Percentiles rank a stretch among this genome's conserved stretches.
Evolutionary conservation across 2,113 vertebrate genomes (phyloP).

Genomic region (Aphelocoma coerulescens): DNA sequence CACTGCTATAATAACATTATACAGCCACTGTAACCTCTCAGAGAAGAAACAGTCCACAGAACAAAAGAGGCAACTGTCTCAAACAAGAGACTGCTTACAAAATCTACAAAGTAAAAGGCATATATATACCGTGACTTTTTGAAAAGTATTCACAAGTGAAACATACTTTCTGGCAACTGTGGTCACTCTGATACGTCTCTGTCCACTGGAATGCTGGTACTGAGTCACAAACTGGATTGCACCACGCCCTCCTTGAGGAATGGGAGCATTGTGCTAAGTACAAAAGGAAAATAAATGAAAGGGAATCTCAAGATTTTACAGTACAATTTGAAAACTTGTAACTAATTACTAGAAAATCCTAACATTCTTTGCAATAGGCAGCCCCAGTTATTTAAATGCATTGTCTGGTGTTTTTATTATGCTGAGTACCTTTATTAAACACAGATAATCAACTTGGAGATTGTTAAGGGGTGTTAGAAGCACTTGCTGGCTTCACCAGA

Average conservation of each 20-base stretch:
- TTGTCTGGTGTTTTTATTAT: background rate
- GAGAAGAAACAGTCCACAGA: background rate
- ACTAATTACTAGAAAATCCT: background rate
- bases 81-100: background rate
- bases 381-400: background rate
- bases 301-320: background rate
- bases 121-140: background rate
- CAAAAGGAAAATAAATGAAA: background rate
- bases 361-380: background rate
- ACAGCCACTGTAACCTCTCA: background rate
- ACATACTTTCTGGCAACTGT: constrained; percentile 89
- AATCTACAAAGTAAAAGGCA: background rate
- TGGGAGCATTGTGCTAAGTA: constrained; percentile 87
- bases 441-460: background rate
- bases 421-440: background rate
- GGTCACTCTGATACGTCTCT: constrained; percentile 86
- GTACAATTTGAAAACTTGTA: background rate
- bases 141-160: background rate
- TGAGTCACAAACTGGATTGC: constrained; percentile 90
- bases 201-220: constrained; percentile 90
- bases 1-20: background rate
- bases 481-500: background rate
- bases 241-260: constrained; percentile 89
- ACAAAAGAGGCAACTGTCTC: background rate
- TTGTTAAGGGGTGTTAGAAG: background rate